Evolutionary conservation across 2,113 vertebrate genomes (phyloP).

Genomic region (Leucopternis melanops): DNA sequence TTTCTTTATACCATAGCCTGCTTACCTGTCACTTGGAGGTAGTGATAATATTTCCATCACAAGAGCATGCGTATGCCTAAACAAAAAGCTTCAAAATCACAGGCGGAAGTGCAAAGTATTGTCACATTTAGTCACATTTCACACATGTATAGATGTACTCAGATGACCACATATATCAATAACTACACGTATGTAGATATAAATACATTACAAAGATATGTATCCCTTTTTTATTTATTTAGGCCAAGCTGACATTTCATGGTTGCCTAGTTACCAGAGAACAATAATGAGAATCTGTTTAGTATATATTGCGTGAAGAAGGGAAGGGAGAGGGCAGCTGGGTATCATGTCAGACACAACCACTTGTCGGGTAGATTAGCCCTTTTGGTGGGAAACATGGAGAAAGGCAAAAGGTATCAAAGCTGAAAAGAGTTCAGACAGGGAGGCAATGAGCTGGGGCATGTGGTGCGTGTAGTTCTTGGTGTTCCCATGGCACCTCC

Average conservation of each 20-base stretch:
- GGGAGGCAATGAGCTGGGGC: neutral
- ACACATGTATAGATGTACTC: neutral
- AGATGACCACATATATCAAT: neutral
- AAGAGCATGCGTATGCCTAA: neutral
- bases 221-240: conserved; percentile 58
- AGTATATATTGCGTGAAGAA: conserved; percentile 10
- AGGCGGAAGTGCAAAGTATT: neutral
- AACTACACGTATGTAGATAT: neutral
- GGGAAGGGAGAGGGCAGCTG: neutral
- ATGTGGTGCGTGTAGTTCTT: neutral
- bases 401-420: neutral
- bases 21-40: conserved; percentile 15
- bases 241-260: conserved; percentile 52
- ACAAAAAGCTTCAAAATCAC: neutral
- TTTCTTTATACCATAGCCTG: conserved; percentile 16
- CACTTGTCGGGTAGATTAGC: neutral
- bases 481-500: neutral
- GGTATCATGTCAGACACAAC: conserved; percentile 9
- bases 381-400: neutral
- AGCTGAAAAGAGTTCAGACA: neutral
- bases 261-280: conserved; percentile 62
- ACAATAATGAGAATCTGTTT: conserved; percentile 60
- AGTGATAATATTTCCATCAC: neutral
- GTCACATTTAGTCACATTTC: neutral
- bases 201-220: conserved; percentile 6